Evolutionary conservation across 2,888 invertebrate genomes (phyloP).

Genomic region (Ditula angustiorana): DNA sequence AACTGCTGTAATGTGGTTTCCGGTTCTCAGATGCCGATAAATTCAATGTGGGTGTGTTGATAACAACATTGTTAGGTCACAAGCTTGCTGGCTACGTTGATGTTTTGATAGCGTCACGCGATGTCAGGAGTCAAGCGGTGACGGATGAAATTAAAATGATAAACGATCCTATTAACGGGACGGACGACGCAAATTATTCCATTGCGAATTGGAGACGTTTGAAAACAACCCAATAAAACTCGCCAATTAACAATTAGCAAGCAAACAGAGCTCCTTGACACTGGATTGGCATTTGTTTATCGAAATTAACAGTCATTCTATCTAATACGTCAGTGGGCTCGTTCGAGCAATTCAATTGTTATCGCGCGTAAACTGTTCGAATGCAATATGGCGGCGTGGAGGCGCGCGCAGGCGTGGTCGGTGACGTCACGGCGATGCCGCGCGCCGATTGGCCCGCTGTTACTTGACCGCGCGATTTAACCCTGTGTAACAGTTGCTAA

Average conservation of each 20-base stretch:
- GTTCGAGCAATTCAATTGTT: conserved; percentile 38
- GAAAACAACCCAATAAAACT: conserved; percentile 38
- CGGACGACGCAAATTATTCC: conserved; percentile 33
- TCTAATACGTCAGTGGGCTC: conserved; percentile 53
- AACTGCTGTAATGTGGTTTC: neutral
- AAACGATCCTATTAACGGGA: conserved; percentile 17
- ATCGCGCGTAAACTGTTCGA: conserved; percentile 53
- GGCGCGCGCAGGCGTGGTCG: conserved; percentile 85
- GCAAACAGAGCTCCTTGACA: conserved; percentile 55
- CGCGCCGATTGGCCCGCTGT: conserved; percentile 64
- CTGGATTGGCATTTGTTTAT: conserved; percentile 45
- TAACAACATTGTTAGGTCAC: neutral
- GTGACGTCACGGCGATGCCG: conserved; percentile 74
- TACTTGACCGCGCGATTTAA: conserved; percentile 69
- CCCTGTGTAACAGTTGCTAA: conserved; percentile 83
- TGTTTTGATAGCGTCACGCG: conserved; percentile 5
- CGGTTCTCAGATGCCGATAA: neutral
- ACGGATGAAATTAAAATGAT: conserved; percentile 31
- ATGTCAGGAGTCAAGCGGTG: conserved; percentile 27
- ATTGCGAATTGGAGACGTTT: conserved; percentile 14
- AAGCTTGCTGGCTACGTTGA: neutral
- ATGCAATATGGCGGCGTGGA: conserved; percentile 72
- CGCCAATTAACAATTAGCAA: conserved; percentile 42
- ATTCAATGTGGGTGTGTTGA: neutral
- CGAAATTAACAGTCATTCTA: conserved; percentile 36